Conservation (phyloP, 2,888 invertebrate genomes). For the Sabatieria punctata region DNA sequence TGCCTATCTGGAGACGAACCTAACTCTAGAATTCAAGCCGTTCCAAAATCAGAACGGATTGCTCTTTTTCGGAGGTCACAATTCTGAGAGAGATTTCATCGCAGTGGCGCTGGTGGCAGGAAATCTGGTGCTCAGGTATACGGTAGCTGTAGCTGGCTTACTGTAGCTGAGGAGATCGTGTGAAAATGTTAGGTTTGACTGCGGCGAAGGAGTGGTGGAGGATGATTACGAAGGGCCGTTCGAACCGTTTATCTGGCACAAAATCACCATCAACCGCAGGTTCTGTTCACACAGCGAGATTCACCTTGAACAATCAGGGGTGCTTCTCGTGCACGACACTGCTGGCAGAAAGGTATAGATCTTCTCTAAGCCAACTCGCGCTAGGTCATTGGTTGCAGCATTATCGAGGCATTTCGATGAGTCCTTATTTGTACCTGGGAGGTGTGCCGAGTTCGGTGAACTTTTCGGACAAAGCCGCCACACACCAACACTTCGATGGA, state of each 20-base stretch:
- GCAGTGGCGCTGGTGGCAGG: background rate
- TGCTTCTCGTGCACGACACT: too few species aligned
- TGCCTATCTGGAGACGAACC: background rate
- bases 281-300: background rate
- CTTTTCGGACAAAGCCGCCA: too few species aligned
- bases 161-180: too few species aligned
- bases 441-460: too few species aligned
- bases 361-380: too few species aligned
- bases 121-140: background rate
- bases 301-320: too few species aligned
- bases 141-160: background rate
- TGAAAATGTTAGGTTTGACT: background rate
- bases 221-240: background rate
- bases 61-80: background rate
- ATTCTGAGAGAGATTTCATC: background rate
- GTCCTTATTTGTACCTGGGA: background rate
- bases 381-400: too few species aligned
- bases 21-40: background rate
- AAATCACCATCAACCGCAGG: background rate
- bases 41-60: background rate
- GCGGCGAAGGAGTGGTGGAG: background rate
- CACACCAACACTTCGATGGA: too few species aligned
- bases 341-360: too few species aligned
- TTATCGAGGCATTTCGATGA: background rate
- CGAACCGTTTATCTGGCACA: background rate